Conservation (phyloP, 2,888 invertebrate species). For the Drosophila tanythrix region DNA sequence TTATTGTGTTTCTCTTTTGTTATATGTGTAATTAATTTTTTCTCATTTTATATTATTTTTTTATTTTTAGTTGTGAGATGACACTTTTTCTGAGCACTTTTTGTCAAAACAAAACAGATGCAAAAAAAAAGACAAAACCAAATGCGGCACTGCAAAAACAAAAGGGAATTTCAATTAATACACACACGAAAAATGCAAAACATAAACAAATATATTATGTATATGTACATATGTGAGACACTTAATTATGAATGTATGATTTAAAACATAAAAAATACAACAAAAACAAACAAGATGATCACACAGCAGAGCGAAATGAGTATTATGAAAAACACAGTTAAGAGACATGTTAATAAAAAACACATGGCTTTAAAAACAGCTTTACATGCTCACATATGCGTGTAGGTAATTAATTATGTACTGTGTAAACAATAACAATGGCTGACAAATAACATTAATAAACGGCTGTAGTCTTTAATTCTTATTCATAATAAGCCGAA, state of each 20-base stretch:
- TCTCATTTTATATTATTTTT: conserved; percentile 2
- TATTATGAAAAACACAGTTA: conserved; percentile 5
- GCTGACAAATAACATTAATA: conserved; percentile 27
- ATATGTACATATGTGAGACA: conserved; percentile 5
- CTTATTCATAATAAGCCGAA: conserved; percentile 14
- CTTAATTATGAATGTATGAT: conserved; percentile 10
- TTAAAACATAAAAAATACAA: background rate
- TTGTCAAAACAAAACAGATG: conserved; percentile 51
- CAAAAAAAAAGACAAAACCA: conserved; percentile 26
- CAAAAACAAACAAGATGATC: conserved; percentile 1
- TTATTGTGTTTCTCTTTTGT: conserved; percentile 16
- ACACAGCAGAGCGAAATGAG: conserved; percentile 1
- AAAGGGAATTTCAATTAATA: conserved; percentile 39
- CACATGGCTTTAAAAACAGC: conserved; percentile 3
- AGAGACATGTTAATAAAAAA: conserved; percentile 4
- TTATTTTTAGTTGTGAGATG: conserved; percentile 2
- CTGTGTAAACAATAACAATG: conserved; percentile 37
- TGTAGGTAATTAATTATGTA: conserved; percentile 7
- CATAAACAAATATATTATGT: conserved; percentile 23
- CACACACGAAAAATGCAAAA: conserved; percentile 14
- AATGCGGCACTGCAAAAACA: conserved; percentile 52
- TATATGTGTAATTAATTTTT: background rate
- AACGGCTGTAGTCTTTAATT: conserved; percentile 28
- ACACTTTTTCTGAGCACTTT: conserved; percentile 31
- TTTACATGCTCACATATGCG: conserved; percentile 6